Conservation (phyloP, 1,140 invertebrate species). For the Popillia japonica region DNA sequence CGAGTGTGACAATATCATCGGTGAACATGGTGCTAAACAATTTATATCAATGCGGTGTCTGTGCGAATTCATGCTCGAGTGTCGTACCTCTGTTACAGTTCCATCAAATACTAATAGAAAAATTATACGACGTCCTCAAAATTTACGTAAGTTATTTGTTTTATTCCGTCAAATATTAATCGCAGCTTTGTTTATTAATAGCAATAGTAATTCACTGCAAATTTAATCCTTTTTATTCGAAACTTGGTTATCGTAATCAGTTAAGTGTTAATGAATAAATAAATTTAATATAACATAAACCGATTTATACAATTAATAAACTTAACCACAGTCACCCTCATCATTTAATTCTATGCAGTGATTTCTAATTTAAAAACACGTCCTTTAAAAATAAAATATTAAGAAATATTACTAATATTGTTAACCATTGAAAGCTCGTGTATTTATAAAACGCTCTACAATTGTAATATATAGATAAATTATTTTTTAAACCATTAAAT, state of each 20-base stretch:
- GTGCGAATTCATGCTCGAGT: conserved; percentile 10
- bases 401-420: no score
- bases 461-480: no score
- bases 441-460: no score
- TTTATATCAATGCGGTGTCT: conserved; percentile 31
- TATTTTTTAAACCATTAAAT: no score
- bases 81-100: conserved; percentile 6
- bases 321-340: no score
- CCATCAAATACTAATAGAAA: conserved; percentile 15
- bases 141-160: conserved; percentile 33
- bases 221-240: neutral
- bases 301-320: neutral
- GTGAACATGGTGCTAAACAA: conserved; percentile 3
- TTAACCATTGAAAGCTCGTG: no score
- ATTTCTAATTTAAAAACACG: no score
- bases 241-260: no score
- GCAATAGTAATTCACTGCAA: neutral
- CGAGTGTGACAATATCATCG: neutral
- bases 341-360: no score
- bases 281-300: neutral
- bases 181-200: neutral
- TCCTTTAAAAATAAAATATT: no score
- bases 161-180: neutral
- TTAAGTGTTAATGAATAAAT: no score
- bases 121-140: conserved; percentile 11